Base-by-base conservation (phyloP, 1,140 invertebrate genomes). In the Pachypeltis micranthus region DNA sequence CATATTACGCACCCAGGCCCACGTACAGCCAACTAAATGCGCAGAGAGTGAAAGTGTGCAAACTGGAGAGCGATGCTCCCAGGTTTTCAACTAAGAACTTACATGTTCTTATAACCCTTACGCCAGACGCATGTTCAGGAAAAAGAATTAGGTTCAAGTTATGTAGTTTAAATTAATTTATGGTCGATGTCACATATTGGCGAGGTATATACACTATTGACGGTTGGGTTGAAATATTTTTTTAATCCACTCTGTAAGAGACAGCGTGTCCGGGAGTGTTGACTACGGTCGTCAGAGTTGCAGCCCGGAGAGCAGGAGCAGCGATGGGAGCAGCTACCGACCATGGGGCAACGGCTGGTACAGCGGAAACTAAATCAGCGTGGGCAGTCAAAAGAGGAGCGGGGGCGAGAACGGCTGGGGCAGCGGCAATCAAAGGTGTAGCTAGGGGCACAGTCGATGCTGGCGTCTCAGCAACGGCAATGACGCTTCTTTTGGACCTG, bases 371-470 rank as follows among this genome's bases (percentile, higher is more conserved):
- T 24, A 14, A 67, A 23, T 14, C 24, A 74, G 62, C 74, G 67
- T 66, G 72, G 67, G 67, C 72, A 71, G 63, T 72, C 67, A 77
- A 77, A 73, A 75, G 7, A 16, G 31, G 31, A 39, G 78, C 77
- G n/a, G n/a, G n/a, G 75, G 65, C 77, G 76, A 71, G 78, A 78
- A 68, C 74, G 67, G 68, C 77, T 16, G 65, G 56, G 14, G 64
- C 63, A 51, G 68, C 75, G 47, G 73, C 71, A 67, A 74, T 75
- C 65, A 80, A 76, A 67, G 76, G 74, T 58, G 75, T 73, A 65
- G 80, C 74, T 21, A 80, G 72, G 34, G 61, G 51, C 31, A 72
- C 71, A 34, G 79, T 72, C 16, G 80, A 74, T 44, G 61, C 62
- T 29, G 63, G 44, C 27, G 63, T 63, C 25, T 55, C 59, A 75